These are phyloP conservation scores for Iselma pallidipennis DNA, from an alignment of 2,888 invertebrate species.

Conservation along the genomic window DNA sequence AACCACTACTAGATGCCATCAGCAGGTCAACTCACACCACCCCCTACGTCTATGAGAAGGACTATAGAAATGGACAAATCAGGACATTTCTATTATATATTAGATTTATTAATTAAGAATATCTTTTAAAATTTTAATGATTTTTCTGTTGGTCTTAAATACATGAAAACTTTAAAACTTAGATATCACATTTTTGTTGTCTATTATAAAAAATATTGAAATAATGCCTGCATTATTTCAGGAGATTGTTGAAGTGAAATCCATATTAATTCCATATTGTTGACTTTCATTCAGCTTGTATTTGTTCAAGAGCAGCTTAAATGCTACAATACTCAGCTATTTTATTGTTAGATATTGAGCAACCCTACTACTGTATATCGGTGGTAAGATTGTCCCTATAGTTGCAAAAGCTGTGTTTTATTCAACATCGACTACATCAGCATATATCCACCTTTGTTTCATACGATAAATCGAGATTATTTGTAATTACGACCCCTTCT, in stretches of 20 bases:
- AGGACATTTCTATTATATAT: not conserved
- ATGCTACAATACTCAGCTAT: constrained; percentile 28
- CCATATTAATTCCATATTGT: constrained; percentile 19
- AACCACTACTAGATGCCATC: constrained; percentile 53
- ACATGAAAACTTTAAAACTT: no score
- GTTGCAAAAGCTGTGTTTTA: not conserved
- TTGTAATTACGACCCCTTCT: not conserved
- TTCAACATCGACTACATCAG: not conserved
- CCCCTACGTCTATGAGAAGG: not conserved
- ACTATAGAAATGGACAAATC: not conserved
- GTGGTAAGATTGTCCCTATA: not conserved
- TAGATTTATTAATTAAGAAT: not conserved
- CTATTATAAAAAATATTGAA: no score
- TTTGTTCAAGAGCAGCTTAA: constrained; percentile 17
- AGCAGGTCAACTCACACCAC: constrained; percentile 42
- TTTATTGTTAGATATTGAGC: constrained; percentile 28
- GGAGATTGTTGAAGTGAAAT: constrained; percentile 14
- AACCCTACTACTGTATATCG: constrained; percentile 6
- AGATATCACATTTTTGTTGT: no score
- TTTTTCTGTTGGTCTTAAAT: no score
- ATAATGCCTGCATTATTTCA: no score
- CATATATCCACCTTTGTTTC: not conserved
- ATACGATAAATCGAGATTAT: not conserved
- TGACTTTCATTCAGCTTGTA: constrained; percentile 18
- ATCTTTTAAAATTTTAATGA: not conserved